Conservation (phyloP, 2,888 invertebrate species). For the Dioctria linearis region DNA sequence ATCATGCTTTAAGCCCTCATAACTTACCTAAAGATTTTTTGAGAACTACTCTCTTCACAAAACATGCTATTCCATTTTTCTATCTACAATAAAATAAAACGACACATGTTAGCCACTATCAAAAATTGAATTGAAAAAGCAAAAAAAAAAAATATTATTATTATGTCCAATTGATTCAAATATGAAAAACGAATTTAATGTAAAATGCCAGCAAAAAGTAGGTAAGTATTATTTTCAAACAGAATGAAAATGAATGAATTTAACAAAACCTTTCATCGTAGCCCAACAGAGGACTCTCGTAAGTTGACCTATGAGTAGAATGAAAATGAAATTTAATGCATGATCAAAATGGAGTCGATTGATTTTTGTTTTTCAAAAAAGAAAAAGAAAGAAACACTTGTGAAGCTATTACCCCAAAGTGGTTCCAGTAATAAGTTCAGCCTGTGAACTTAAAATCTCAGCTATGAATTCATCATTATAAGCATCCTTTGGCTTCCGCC, state of each 20-base stretch:
- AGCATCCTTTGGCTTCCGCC: slow-evolving; percentile 88
- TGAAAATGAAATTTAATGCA: slow-evolving; percentile 48
- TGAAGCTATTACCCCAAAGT: slow-evolving; percentile 80
- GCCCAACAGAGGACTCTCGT: slow-evolving; percentile 69
- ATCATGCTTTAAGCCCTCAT: not conserved
- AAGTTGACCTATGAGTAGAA: slow-evolving; percentile 66
- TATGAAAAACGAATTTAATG: slow-evolving; percentile 3
- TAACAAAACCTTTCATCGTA: slow-evolving; percentile 69
- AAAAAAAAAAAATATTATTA: not conserved
- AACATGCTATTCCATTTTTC: slow-evolving; percentile 75
- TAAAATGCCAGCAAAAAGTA: not conserved
- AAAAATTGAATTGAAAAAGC: not conserved
- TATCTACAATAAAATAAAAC: slow-evolving; percentile 76
- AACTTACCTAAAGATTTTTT: slow-evolving; percentile 76
- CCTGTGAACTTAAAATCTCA: slow-evolving; percentile 86
- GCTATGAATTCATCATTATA: slow-evolving; percentile 92
- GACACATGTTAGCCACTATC: slow-evolving; percentile 64
- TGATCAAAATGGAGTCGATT: slow-evolving; percentile 4
- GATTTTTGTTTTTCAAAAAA: not conserved
- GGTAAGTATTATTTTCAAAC: not conserved
- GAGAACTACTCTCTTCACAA: slow-evolving; percentile 70
- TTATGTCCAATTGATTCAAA: not conserved
- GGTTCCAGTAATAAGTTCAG: slow-evolving; percentile 88
- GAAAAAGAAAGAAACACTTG: slow-evolving; percentile 14
- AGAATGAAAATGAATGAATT: slow-evolving; percentile 36